Evolutionary conservation across 2,888 invertebrate species (phyloP).

Genomic region (Neria commutata): DNA sequence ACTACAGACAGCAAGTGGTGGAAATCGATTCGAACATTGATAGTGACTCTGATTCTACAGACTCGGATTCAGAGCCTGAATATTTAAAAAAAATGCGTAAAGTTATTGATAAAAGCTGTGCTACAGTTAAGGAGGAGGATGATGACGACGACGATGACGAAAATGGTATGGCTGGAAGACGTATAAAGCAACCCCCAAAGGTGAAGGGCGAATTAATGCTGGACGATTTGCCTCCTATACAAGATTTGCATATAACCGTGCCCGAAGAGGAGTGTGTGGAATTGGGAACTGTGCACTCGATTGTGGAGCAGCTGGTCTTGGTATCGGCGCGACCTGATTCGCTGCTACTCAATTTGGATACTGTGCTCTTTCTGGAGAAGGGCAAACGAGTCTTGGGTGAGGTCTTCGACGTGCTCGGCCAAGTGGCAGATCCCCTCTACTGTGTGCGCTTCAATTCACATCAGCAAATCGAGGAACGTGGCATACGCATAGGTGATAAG

Average conservation of each 20-base stretch:
- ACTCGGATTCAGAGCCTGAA: slow-evolving; percentile 46
- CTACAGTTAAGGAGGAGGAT: slow-evolving; percentile 43
- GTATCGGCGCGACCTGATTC: slow-evolving; percentile 71
- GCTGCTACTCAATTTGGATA: slow-evolving; percentile 84
- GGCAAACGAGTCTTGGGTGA: slow-evolving; percentile 73
- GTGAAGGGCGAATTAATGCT: slow-evolving; percentile 61
- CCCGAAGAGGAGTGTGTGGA: slow-evolving; percentile 75
- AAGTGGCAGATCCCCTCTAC: slow-evolving; percentile 83
- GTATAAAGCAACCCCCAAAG: slow-evolving; percentile 42
- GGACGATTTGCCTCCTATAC: slow-evolving; percentile 80
- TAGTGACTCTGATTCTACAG: slow-evolving; percentile 19
- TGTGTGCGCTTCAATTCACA: slow-evolving; percentile 86
- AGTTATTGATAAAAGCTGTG: slow-evolving; percentile 46
- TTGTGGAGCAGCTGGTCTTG: slow-evolving; percentile 79
- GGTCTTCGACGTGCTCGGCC: slow-evolving; percentile 92
- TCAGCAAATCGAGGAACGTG: slow-evolving; percentile 74
- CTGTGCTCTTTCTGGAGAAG: slow-evolving; percentile 82
- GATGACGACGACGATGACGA: slow-evolving; percentile 46
- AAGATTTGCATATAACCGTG: slow-evolving; percentile 80
- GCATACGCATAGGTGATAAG: slow-evolving; percentile 70
- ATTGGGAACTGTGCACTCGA: slow-evolving; percentile 74
- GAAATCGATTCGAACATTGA: slow-evolving; percentile 41
- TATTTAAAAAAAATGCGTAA: slow-evolving; percentile 45
- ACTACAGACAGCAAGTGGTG: slow-evolving; percentile 43
- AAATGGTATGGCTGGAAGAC: slow-evolving; percentile 29